These are phyloP conservation scores for Chamaetylas fuelleborni DNA, from an alignment of 2,113 vertebrate species.

Conservation along the genomic window DNA sequence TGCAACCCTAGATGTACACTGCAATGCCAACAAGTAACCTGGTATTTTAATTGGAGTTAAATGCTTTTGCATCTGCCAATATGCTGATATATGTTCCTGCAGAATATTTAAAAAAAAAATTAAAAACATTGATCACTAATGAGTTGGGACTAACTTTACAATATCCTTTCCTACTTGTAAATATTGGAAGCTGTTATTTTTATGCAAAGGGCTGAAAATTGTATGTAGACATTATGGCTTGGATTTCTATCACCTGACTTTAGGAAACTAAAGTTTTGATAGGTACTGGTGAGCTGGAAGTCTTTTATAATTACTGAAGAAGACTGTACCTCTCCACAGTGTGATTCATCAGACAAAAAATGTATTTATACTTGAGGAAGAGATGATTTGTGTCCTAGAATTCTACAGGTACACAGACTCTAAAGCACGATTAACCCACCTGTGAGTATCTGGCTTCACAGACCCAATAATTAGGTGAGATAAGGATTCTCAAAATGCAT, in stretches of 20 bases:
- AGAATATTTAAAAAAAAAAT: neutral
- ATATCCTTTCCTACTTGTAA: neutral
- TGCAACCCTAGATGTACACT: neutral
- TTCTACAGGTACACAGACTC: neutral
- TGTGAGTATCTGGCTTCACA: neutral
- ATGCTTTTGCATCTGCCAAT: neutral
- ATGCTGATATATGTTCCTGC: neutral
- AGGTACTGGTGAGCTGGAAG: neutral
- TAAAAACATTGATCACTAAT: neutral
- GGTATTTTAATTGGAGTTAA: neutral
- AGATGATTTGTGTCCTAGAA: neutral
- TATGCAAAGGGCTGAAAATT: neutral
- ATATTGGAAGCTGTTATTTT: neutral
- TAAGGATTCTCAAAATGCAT: neutral
- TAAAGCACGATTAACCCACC: neutral
- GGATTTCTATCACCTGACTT: neutral
- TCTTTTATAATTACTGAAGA: neutral
- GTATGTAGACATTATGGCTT: neutral
- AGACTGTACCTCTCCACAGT: neutral
- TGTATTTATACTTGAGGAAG: neutral
- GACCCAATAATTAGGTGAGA: neutral
- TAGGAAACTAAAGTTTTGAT: neutral
- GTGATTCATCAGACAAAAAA: neutral
- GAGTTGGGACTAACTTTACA: neutral
- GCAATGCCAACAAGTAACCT: neutral